Conservation (phyloP, 2,113 vertebrate genomes). For the Charina bottae region DNA sequence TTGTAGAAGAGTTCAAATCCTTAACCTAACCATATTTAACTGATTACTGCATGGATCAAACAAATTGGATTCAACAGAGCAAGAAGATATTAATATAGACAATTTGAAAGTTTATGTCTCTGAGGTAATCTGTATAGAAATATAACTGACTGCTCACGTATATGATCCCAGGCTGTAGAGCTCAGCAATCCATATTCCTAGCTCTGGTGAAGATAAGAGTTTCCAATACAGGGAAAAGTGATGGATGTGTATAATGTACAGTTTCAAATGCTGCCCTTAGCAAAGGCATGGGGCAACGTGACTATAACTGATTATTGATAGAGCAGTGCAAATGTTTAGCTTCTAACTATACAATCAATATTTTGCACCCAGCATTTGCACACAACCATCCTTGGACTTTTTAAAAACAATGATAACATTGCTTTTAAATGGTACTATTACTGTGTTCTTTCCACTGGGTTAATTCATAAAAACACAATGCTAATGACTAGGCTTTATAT, state of each 20-base stretch:
- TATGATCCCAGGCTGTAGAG: constrained; percentile 50
- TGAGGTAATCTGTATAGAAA: constrained; percentile 34
- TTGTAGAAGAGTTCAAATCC: constrained; percentile 24
- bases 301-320: neutral
- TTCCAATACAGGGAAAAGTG: neutral
- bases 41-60: neutral
- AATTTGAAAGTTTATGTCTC: constrained; percentile 47
- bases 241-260: neutral
- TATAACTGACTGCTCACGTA: constrained; percentile 4
- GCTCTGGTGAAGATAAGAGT: neutral
- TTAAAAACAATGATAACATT: neutral
- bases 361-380: constrained; percentile 11
- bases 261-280: neutral
- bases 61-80: constrained; percentile 16
- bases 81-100: constrained; percentile 46
- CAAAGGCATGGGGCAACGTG: constrained; percentile 1
- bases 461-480: constrained; percentile 13
- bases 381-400: neutral
- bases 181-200: constrained; percentile 38
- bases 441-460: constrained; percentile 8
- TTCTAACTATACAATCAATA: neutral
- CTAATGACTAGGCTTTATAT: constrained; percentile 25
- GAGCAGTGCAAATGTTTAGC: constrained; percentile 17
- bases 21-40: constrained; percentile 29
- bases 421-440: neutral